Conservation (phyloP, 2,113 vertebrate species). For the Chloroceryle aenea region DNA sequence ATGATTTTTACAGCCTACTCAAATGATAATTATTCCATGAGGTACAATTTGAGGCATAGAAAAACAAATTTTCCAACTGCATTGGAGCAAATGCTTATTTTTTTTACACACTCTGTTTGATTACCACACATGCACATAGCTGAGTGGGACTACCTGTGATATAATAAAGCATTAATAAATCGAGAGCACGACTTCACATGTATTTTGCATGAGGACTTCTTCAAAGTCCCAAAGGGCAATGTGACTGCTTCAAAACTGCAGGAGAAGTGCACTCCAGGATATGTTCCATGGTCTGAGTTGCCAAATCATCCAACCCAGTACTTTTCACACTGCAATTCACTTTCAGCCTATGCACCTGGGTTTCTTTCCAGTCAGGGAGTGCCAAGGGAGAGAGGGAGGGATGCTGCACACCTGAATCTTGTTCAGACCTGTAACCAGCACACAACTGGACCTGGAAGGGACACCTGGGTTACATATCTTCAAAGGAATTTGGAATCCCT, state of each 20-base stretch:
- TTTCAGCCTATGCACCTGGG: conserved; percentile 27
- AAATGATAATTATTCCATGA: not conserved
- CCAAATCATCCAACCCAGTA: not conserved
- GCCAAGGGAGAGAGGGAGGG: conserved; percentile 18
- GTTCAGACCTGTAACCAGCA: conserved; percentile 42
- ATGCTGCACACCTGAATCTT: conserved; percentile 33
- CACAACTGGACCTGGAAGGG: conserved; percentile 32
- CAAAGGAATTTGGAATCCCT: not conserved
- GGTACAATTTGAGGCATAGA: not conserved
- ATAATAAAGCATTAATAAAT: not conserved
- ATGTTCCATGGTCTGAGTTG: not conserved
- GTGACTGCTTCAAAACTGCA: not conserved
- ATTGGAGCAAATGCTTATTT: not conserved
- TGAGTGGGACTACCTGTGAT: not conserved
- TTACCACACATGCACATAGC: not conserved
- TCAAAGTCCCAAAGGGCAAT: not conserved
- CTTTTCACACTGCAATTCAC: not conserved
- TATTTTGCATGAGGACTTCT: not conserved
- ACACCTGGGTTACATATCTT: not conserved
- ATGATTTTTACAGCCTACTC: conserved; percentile 5
- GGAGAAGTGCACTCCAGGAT: not conserved
- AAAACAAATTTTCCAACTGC: not conserved
- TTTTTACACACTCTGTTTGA: not conserved
- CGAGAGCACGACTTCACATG: not conserved
- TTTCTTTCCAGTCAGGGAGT: conserved; percentile 6